Percentiles rank a stretch among this genome's conserved stretches.
These are phyloP conservation scores for Myotis brandtii DNA, from an alignment of 2,113 vertebrate genomes.

Conservation along the genomic window DNA sequence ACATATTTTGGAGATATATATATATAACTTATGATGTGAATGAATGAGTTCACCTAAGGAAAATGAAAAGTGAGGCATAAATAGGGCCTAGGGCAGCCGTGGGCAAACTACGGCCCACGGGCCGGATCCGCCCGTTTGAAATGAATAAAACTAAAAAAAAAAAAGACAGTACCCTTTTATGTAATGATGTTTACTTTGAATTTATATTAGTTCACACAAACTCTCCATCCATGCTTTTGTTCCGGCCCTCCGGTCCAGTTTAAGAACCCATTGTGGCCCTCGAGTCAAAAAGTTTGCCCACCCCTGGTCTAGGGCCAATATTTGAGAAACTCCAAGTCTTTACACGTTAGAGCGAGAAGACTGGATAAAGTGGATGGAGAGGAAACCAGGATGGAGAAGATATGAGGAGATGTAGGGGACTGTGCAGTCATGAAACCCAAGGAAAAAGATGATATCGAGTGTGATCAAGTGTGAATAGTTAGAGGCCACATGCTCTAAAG, in stretches of 20 bases:
- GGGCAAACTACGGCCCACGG: too few relatives aligned
- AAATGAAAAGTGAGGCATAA: background rate
- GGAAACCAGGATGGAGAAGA: background rate
- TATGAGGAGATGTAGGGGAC: background rate
- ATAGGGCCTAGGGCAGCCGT: background rate
- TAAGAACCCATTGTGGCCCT: too few relatives aligned
- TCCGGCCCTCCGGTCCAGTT: too few relatives aligned
- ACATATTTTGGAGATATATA: background rate
- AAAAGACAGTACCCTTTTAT: too few relatives aligned
- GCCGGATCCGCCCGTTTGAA: too few relatives aligned
- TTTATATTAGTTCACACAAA: too few relatives aligned
- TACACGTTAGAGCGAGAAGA: background rate
- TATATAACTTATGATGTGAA: background rate
- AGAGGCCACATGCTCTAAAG: background rate
- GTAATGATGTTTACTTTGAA: too few relatives aligned
- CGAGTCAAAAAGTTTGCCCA: too few relatives aligned
- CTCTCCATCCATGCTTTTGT: too few relatives aligned
- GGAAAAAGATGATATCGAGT: background rate
- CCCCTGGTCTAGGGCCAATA: background rate
- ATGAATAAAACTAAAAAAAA: too few relatives aligned
- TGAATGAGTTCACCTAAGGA: background rate
- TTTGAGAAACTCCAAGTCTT: background rate
- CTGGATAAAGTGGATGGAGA: too few relatives aligned
- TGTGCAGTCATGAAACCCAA: background rate
- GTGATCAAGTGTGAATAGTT: background rate